Evolutionary conservation across 2,113 vertebrate genomes (phyloP).

Genomic region (Noturus placidus): DNA sequence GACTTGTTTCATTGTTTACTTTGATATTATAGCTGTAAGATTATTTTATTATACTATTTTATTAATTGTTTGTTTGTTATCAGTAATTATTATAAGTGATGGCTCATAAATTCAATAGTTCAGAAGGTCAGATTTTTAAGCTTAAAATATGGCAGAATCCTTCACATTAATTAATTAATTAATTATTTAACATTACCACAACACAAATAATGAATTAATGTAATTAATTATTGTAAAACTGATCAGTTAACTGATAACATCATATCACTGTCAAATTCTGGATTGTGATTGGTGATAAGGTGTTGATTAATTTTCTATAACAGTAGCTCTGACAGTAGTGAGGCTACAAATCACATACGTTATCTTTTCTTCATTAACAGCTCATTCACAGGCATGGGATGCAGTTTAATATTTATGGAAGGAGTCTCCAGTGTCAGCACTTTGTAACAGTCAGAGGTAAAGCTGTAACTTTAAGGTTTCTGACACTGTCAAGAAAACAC

Average conservation of each 20-base stretch:
- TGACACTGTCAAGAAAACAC: not conserved
- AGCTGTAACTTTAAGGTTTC: no score
- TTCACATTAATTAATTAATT: not conserved
- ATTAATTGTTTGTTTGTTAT: not conserved
- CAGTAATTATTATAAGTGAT: not conserved
- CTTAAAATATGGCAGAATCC: not conserved
- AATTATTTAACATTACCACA: not conserved
- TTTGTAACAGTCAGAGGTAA: no score
- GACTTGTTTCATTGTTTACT: no score
- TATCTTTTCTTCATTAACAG: not conserved
- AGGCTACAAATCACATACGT: not conserved
- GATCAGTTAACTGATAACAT: not conserved
- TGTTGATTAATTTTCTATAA: not conserved
- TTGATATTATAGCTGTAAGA: not conserved
- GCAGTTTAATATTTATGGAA: not conserved
- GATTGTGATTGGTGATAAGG: not conserved
- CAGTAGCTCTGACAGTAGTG: not conserved
- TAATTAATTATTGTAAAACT: not conserved
- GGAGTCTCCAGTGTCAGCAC: not conserved
- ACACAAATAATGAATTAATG: not conserved
- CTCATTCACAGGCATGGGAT: not conserved
- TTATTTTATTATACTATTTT: not conserved
- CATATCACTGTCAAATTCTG: not conserved
- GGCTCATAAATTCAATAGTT: not conserved
- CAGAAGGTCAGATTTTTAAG: not conserved